These are phyloP conservation scores for Ceratina japonica DNA, from an alignment of 1,140 invertebrate species.

Conservation along the genomic window DNA sequence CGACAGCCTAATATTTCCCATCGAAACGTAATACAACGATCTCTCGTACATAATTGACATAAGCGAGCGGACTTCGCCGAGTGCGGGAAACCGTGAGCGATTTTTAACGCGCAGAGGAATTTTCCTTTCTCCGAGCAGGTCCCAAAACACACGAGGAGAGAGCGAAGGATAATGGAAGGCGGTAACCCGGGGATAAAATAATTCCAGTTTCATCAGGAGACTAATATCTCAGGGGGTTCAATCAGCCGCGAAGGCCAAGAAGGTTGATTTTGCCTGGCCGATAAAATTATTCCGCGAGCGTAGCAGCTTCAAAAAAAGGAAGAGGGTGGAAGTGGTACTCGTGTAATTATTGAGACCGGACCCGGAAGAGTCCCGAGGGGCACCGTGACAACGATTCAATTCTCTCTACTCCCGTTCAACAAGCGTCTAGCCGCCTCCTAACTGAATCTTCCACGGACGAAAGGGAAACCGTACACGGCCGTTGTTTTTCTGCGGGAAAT, in stretches of 20 bases:
- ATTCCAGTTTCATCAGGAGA: constrained; percentile 56
- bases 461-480: neutral
- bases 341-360: constrained; percentile 53
- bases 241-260: constrained; percentile 52
- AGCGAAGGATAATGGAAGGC: constrained; percentile 42
- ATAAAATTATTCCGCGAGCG: constrained; percentile 62
- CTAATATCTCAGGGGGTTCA: constrained; percentile 60
- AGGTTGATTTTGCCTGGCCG: constrained; percentile 41
- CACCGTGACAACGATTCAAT: constrained; percentile 8
- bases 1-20: no score
- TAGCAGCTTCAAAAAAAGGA: constrained; percentile 63
- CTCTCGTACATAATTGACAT: no score
- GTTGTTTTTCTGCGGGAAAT: constrained; percentile 21
- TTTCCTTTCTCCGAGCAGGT: neutral
- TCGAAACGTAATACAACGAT: no score
- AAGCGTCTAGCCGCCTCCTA: no score
- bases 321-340: constrained; percentile 15
- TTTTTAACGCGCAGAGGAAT: constrained; percentile 1
- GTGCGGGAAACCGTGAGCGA: neutral
- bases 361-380: constrained; percentile 31
- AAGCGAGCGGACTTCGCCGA: neutral
- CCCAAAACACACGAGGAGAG: neutral
- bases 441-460: neutral
- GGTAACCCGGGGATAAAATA: constrained; percentile 53
- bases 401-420: no score